phyloP scores from a whole-genome alignment of 2,797 vertebrate species.

The Neosalanx taihuensis region DNA sequence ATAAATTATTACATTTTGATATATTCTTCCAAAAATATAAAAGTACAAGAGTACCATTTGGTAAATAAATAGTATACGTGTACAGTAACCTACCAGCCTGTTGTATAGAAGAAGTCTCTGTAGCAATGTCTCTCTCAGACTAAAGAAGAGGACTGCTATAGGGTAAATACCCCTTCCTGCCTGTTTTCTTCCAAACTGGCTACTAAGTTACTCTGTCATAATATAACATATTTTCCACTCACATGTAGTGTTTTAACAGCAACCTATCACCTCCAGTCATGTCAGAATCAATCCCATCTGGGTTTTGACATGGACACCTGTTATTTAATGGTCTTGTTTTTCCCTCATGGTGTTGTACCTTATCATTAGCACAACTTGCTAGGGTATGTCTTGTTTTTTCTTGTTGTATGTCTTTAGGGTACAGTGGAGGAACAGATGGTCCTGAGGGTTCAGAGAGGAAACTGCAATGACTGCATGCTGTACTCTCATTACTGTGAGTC shows the following conservation, averaged over 20 bases:
- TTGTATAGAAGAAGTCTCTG: conserved; percentile 27
- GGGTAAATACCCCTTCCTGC: conserved; percentile 41
- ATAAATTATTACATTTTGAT: too few relatives aligned
- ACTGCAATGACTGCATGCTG: neutral
- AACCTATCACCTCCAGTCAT: conserved; percentile 61
- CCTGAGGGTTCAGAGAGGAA: neutral
- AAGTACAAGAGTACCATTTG: too few relatives aligned
- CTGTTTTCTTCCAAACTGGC: conserved; percentile 15
- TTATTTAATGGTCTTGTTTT: conserved; percentile 68
- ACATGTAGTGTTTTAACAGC: conserved; percentile 33
- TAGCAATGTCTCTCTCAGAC: conserved; percentile 35
- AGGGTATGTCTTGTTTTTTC: conserved; percentile 34
- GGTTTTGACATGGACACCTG: conserved; percentile 58
- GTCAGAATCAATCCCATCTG: conserved; percentile 67
- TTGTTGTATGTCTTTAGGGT: conserved; percentile 13
- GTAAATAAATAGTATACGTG: conserved; percentile 15
- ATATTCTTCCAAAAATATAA: too few relatives aligned
- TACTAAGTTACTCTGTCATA: conserved; percentile 36
- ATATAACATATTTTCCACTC: conserved; percentile 52
- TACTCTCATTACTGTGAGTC: neutral
- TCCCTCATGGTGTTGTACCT: conserved; percentile 43
- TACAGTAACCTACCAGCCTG: conserved; percentile 42
- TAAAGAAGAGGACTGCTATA: conserved; percentile 44
- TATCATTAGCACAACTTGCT: conserved; percentile 61
- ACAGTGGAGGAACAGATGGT: too few relatives aligned